These are phyloP conservation scores for Lineus longissimus DNA, from an alignment of 1,140 invertebrate species.

Conservation along the genomic window DNA sequence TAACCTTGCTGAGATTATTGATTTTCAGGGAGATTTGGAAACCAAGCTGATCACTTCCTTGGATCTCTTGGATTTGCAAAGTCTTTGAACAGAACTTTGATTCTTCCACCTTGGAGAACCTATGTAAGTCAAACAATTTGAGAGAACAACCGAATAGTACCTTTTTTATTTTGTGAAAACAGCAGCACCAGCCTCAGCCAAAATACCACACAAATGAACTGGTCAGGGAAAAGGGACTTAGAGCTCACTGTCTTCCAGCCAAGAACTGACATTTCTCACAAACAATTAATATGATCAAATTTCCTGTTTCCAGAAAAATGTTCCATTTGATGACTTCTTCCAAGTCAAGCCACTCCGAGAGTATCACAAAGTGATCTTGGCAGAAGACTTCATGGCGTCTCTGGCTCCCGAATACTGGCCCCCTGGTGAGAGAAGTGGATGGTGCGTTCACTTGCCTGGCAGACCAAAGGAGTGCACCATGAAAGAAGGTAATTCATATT, in stretches of 20 bases:
- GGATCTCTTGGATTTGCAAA: conserved; percentile 86
- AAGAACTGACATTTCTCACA: no score
- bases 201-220: no score
- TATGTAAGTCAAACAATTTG: no score
- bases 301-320: conserved; percentile 42
- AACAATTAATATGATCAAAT: no score
- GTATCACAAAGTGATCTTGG: conserved; percentile 82
- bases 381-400: conserved; percentile 83
- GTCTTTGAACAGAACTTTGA: conserved; percentile 81
- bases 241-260: no score
- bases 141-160: no score
- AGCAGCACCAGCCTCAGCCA: no score
- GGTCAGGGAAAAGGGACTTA: no score
- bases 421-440: conserved; percentile 67
- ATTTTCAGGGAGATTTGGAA: conserved; percentile 71
- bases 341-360: conserved; percentile 68
- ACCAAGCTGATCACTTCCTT: conserved; percentile 93
- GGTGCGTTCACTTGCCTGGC: conserved; percentile 29
- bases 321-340: conserved; percentile 89
- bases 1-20: no score
- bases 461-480: conserved; percentile 31
- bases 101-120: conserved; percentile 81
- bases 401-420: conserved; percentile 82
- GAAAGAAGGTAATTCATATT: conserved; percentile 36
- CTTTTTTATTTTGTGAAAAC: no score